phyloP scores from a whole-genome alignment of 2,888 invertebrate species.

The Cyaniris semiargus region DNA sequence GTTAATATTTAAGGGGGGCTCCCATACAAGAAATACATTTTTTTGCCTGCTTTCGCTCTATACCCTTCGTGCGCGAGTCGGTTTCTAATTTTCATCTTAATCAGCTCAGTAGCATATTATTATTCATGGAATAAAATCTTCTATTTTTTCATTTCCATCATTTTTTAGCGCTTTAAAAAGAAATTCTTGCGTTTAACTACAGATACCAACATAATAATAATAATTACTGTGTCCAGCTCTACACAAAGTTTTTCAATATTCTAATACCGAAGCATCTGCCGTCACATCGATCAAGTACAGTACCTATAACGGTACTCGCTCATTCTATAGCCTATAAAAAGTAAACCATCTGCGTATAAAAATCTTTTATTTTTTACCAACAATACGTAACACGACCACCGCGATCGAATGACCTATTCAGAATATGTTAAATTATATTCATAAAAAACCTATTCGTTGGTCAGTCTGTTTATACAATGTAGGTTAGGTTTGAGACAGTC shows the following conservation, averaged over 20 bases:
- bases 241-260: slow-evolving; percentile 14
- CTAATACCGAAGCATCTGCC: slow-evolving; percentile 17
- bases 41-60: too few species aligned
- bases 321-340: slow-evolving; percentile 68
- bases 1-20: too few species aligned
- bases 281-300: slow-evolving; percentile 35
- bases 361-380: slow-evolving; percentile 58
- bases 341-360: slow-evolving; percentile 73
- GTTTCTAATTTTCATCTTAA: too few species aligned
- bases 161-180: too few species aligned
- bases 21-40: too few species aligned
- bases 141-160: too few species aligned
- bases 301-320: slow-evolving; percentile 60
- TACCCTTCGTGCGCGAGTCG: too few species aligned
- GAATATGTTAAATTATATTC: slow-evolving; percentile 44
- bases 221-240: slow-evolving; percentile 32
- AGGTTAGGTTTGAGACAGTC: not conserved
- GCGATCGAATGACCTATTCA: slow-evolving; percentile 46
- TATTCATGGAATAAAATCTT: too few species aligned
- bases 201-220: slow-evolving; percentile 42
- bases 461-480: not conserved
- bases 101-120: too few species aligned
- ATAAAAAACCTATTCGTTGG: slow-evolving; percentile 20
- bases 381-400: slow-evolving; percentile 53
- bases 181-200: too few species aligned